A percentile compares a stretch with the other conserved stretches of the same genome.
Conservation (phyloP, 1,140 invertebrate genomes). For the Pissodes strobi region DNA sequence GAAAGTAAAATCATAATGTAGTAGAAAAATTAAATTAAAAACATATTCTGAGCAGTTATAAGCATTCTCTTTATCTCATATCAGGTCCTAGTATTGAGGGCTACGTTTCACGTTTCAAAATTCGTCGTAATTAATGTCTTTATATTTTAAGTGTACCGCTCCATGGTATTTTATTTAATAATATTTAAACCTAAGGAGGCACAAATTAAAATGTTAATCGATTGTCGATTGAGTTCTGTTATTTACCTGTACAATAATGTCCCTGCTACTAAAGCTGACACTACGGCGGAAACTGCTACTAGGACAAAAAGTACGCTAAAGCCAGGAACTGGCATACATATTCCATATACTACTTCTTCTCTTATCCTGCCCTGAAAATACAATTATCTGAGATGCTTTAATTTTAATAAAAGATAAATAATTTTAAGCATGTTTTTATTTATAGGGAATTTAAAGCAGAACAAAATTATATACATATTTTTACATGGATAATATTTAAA, state of each 20-base stretch:
- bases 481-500: no score
- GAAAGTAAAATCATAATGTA: no score
- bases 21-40: no score
- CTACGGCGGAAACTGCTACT: slow-evolving; percentile 81
- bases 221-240: not conserved
- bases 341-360: slow-evolving; percentile 87
- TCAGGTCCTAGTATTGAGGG: no score
- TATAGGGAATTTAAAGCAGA: no score
- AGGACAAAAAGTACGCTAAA: slow-evolving; percentile 87
- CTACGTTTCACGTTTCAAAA: no score
- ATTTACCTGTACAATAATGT: slow-evolving; percentile 37
- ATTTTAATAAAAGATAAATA: no score
- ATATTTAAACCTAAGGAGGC: not conserved
- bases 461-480: no score
- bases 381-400: not conserved
- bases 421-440: no score
- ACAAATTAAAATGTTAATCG: not conserved
- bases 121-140: no score
- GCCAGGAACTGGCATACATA: slow-evolving; percentile 85
- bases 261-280: slow-evolving; percentile 67
- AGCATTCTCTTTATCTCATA: no score
- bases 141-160: not conserved
- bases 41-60: no score
- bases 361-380: slow-evolving; percentile 69
- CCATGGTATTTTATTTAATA: not conserved